Evolutionary conservation across 1,140 invertebrate species (phyloP).

Genomic region (Listronotus oregonensis): DNA sequence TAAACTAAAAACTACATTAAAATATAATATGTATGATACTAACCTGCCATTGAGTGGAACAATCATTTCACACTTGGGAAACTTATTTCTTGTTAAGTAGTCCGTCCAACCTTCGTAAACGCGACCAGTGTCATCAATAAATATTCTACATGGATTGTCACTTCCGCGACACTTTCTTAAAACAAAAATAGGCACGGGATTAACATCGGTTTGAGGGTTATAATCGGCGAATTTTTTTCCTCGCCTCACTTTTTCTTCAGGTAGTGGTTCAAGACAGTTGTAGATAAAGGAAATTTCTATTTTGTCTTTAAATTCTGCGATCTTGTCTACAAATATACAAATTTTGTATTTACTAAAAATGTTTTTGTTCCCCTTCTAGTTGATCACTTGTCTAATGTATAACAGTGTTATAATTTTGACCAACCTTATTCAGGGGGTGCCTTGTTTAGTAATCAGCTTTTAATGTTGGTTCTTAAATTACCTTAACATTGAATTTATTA

Average conservation of each 20-base stretch:
- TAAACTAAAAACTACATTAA: too few relatives aligned
- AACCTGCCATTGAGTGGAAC: conserved; percentile 51
- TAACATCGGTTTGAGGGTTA: conserved; percentile 45
- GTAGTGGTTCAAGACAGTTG: conserved; percentile 46
- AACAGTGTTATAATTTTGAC: too few relatives aligned
- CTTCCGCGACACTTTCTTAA: conserved; percentile 47
- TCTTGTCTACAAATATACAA: conserved; percentile 39
- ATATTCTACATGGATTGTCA: conserved; percentile 48
- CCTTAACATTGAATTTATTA: too few relatives aligned
- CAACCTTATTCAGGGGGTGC: too few relatives aligned
- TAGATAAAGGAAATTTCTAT: conserved; percentile 47
- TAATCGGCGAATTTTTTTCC: conserved; percentile 41
- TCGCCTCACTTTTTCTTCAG: conserved; percentile 43
- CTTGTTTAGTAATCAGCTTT: too few relatives aligned
- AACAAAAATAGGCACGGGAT: conserved; percentile 47
- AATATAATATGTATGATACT: not conserved
- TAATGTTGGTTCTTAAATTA: too few relatives aligned
- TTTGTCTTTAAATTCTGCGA: conserved; percentile 42
- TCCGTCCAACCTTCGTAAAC: conserved; percentile 51
- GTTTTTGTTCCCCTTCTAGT: not conserved
- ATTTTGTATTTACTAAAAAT: conserved; percentile 4
- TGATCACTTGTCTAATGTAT: not conserved
- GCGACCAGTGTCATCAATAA: conserved; percentile 51
- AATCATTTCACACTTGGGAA: conserved; percentile 51
- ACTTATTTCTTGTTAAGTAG: conserved; percentile 53